Evolutionary conservation across 2,113 vertebrate species (phyloP).

Genomic region (Pseudopodoces humilis): DNA sequence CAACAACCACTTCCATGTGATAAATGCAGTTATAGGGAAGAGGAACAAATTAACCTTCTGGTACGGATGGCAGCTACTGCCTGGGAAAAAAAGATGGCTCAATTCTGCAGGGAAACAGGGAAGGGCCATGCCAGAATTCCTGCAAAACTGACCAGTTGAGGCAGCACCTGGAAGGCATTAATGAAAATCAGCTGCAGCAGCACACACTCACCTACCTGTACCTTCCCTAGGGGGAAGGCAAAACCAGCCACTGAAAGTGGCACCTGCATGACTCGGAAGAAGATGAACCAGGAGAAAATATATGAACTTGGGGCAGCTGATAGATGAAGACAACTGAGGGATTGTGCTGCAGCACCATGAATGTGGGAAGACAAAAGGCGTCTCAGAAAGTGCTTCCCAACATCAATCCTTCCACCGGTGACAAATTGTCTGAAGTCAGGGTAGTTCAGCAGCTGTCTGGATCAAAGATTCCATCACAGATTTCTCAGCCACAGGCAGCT

Average conservation of each 20-base stretch:
- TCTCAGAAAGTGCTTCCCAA: not conserved
- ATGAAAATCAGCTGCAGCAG: not conserved
- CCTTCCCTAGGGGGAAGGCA: not conserved
- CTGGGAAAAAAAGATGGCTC: slow-evolving; percentile 74
- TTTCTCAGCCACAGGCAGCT: not conserved
- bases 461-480: slow-evolving; percentile 3
- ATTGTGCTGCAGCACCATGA: not conserved
- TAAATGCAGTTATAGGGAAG: slow-evolving; percentile 73
- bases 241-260: not conserved
- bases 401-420: slow-evolving; percentile 47
- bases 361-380: slow-evolving; percentile 53
- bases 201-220: not conserved
- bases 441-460: slow-evolving; percentile 21
- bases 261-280: not conserved
- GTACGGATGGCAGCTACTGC: slow-evolving; percentile 66
- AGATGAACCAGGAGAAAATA: not conserved
- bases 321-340: not conserved
- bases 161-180: not conserved
- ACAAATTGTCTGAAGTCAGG: slow-evolving; percentile 15
- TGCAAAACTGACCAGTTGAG: not conserved
- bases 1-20: slow-evolving; percentile 77
- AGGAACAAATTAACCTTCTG: slow-evolving; percentile 78
- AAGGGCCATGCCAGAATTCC: not conserved
- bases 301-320: slow-evolving; percentile 35
- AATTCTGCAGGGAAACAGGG: slow-evolving; percentile 54